Evolutionary conservation across 2,888 invertebrate species (phyloP).

Genomic region (Elegia similella): DNA sequence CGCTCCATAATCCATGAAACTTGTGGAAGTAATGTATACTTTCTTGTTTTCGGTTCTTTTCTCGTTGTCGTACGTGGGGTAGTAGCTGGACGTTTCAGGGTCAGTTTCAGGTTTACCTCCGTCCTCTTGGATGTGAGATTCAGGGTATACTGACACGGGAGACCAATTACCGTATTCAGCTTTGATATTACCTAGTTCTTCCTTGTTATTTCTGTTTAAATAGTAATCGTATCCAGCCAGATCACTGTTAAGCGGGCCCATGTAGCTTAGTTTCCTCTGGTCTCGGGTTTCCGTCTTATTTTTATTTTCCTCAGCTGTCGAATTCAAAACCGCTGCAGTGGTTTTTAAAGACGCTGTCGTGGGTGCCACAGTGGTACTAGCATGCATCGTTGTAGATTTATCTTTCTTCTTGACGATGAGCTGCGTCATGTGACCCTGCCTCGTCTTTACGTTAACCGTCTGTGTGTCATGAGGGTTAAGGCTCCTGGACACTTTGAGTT

Average conservation of each 20-base stretch:
- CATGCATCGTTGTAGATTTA: slow-evolving; percentile 64
- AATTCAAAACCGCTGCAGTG: slow-evolving; percentile 42
- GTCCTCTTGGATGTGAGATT: slow-evolving; percentile 70
- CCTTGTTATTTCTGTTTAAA: slow-evolving; percentile 67
- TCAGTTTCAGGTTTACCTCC: slow-evolving; percentile 64
- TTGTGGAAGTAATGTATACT: slow-evolving; percentile 74
- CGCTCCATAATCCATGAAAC: slow-evolving; percentile 65
- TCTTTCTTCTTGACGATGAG: slow-evolving; percentile 88
- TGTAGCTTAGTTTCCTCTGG: slow-evolving; percentile 68
- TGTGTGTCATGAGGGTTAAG: slow-evolving; percentile 89
- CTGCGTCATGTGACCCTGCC: slow-evolving; percentile 88
- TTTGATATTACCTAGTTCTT: slow-evolving; percentile 68
- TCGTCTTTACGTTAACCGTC: slow-evolving; percentile 88
- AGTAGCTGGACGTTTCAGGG: slow-evolving; percentile 67
- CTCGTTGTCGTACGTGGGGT: slow-evolving; percentile 73
- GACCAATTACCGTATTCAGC: slow-evolving; percentile 80
- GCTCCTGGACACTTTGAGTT: slow-evolving; percentile 89
- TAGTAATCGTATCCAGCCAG: slow-evolving; percentile 76
- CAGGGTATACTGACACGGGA: slow-evolving; percentile 74
- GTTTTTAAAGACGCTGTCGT: slow-evolving; percentile 60
- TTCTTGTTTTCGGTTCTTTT: slow-evolving; percentile 68
- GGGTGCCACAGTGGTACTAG: slow-evolving; percentile 49
- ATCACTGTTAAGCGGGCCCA: slow-evolving; percentile 64
- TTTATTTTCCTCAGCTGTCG: slow-evolving; percentile 48
- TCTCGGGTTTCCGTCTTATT: slow-evolving; percentile 72